Conservation (phyloP, 2,113 vertebrate genomes). For the Tachycineta bicolor region DNA sequence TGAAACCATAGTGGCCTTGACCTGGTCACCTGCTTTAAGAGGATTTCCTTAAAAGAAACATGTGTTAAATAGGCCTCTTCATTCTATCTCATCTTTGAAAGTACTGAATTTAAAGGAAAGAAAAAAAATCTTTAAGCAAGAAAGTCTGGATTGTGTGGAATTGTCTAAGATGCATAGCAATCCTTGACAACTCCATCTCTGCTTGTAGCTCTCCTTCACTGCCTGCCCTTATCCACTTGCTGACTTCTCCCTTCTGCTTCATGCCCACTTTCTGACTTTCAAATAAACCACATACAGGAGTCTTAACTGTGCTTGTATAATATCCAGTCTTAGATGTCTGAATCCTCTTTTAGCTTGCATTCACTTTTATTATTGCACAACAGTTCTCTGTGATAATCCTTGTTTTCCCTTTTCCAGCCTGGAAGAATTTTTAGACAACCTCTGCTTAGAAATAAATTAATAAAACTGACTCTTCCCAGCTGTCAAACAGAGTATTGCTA, state of each 20-base stretch:
- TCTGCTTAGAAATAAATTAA: constrained; percentile 14
- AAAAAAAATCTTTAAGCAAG: not conserved
- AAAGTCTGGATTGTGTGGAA: not conserved
- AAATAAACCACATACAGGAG: not conserved
- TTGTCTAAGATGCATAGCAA: not conserved
- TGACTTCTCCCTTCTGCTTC: not conserved
- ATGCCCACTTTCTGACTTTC: not conserved
- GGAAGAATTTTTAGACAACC: not conserved
- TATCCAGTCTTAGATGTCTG: not conserved
- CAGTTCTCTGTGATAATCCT: constrained; percentile 11
- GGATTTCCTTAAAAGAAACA: not conserved
- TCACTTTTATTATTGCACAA: not conserved
- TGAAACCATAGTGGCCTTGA: not conserved
- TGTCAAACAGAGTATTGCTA: constrained; percentile 17
- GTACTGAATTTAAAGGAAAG: not conserved
- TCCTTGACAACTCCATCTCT: not conserved
- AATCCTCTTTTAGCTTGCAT: not conserved
- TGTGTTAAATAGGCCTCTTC: not conserved
- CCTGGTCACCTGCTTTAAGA: not conserved
- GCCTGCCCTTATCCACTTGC: not conserved
- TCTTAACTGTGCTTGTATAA: not conserved
- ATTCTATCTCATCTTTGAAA: not conserved
- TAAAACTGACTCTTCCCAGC: constrained; percentile 36
- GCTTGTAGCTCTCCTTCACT: not conserved
- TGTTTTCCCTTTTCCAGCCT: not conserved